Evolutionary conservation across 2,797 vertebrate species (phyloP).

Genomic region (Helarctos malayanus): DNA sequence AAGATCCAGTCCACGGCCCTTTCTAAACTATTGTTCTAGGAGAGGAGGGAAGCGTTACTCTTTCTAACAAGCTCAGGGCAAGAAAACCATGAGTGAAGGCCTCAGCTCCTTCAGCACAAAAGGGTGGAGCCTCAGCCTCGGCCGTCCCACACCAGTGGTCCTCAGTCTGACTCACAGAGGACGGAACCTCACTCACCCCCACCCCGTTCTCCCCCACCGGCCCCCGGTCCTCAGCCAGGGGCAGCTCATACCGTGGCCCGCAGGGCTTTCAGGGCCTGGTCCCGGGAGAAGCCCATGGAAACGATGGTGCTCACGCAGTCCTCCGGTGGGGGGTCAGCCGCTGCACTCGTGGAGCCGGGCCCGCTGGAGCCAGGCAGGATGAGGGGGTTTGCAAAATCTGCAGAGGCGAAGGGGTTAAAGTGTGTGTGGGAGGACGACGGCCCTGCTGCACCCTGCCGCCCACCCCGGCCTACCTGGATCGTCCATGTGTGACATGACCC

Average conservation of each 20-base stretch:
- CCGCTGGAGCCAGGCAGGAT: constrained; percentile 95
- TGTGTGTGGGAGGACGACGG: not conserved
- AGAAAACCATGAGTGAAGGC: not conserved
- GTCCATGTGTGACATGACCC: constrained; percentile 99
- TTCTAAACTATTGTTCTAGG: constrained; percentile 96
- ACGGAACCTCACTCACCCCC: not conserved
- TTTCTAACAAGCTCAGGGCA: not conserved
- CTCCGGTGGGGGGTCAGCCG: constrained; percentile 94
- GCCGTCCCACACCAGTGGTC: not conserved
- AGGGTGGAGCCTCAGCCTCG: not conserved
- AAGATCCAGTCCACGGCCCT: constrained; percentile 99
- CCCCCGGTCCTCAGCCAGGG: not conserved
- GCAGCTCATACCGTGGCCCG: constrained; percentile 94
- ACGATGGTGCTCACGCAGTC: constrained; percentile 98
- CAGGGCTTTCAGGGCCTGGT: constrained; percentile 98
- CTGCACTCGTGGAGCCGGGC: constrained; percentile 91
- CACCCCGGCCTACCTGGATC: constrained; percentile 94
- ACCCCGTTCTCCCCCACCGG: not conserved
- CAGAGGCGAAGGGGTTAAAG: constrained; percentile 59
- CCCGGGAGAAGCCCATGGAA: constrained; percentile 99
- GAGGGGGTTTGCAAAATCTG: constrained; percentile 97
- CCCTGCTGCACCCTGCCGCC: not conserved
- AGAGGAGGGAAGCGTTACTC: constrained; percentile 52
- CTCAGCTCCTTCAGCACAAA: not conserved
- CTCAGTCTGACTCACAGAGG: not conserved